These are phyloP conservation scores for Brachyopa scutellaris DNA, from an alignment of 2,888 invertebrate genomes.

Conservation along the genomic window DNA sequence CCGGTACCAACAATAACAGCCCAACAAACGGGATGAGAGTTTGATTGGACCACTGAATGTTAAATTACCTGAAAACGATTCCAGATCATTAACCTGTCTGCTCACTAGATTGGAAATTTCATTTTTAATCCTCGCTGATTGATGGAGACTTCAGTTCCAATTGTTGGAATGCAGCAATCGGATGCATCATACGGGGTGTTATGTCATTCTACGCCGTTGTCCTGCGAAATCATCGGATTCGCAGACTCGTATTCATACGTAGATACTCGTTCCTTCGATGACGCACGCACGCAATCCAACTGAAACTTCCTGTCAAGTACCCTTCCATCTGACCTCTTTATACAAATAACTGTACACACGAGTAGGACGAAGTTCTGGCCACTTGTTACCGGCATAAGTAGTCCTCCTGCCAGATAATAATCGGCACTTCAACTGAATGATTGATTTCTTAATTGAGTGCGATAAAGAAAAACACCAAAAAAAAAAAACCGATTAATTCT, in stretches of 20 bases:
- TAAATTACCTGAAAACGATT: constrained; percentile 69
- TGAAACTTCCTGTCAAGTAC: background rate
- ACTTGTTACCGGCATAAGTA: constrained; percentile 25
- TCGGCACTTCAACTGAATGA: constrained; percentile 44
- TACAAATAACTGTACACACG: too few relatives aligned
- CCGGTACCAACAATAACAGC: background rate
- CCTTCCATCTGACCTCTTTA: too few relatives aligned
- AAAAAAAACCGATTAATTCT: constrained; percentile 36
- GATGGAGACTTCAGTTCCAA: constrained; percentile 59
- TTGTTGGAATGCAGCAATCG: constrained; percentile 48
- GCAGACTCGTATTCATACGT: too few relatives aligned
- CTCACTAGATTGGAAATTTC: constrained; percentile 68
- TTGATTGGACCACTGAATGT: constrained; percentile 39
- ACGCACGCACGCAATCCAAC: background rate
- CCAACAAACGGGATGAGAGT: background rate
- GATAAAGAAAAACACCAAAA: constrained; percentile 28
- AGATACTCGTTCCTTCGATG: too few relatives aligned
- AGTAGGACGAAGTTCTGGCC: too few relatives aligned
- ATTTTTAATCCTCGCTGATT: constrained; percentile 70
- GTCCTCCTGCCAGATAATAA: constrained; percentile 37
- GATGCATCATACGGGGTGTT: too few relatives aligned
- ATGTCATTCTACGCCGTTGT: constrained; percentile 5
- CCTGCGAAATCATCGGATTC: too few relatives aligned
- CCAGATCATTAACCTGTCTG: constrained; percentile 67
- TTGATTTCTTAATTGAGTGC: constrained; percentile 59